Evolutionary conservation across 2,113 vertebrate genomes (phyloP).

Genomic region (Noctilio leporinus): DNA sequence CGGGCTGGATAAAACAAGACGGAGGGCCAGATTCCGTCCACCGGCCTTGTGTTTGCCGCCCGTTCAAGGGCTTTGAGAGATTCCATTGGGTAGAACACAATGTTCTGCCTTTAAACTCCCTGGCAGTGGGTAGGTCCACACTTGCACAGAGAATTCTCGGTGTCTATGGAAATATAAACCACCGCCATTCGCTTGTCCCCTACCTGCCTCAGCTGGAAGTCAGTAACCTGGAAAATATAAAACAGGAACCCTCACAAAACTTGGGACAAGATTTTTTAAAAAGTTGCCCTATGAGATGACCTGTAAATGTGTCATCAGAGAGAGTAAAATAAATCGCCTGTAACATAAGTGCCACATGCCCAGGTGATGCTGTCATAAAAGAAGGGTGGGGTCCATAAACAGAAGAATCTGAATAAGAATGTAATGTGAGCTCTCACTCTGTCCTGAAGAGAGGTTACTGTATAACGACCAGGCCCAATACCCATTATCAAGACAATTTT

Average conservation of each 20-base stretch:
- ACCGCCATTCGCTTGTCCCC: neutral
- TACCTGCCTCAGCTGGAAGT: conserved; percentile 32
- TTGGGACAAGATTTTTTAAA: neutral
- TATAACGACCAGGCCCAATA: neutral
- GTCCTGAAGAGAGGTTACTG: neutral
- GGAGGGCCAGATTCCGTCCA: no score
- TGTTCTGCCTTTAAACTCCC: neutral
- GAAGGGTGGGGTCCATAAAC: conserved; percentile 49
- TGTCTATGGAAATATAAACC: conserved; percentile 18
- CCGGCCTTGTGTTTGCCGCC: no score
- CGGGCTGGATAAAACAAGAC: no score
- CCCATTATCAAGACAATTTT: neutral
- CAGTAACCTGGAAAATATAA: conserved; percentile 26
- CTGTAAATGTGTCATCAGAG: conserved; percentile 56
- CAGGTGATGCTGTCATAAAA: conserved; percentile 58
- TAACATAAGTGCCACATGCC: conserved; percentile 21
- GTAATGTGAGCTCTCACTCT: neutral
- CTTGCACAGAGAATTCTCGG: neutral
- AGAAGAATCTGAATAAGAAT: conserved; percentile 11
- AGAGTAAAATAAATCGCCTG: conserved; percentile 35
- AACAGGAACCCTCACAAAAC: neutral
- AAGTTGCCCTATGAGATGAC: conserved; percentile 46
- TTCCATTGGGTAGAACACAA: neutral
- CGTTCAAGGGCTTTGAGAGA: conserved; percentile 5
- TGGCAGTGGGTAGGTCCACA: neutral